phyloP scores from a whole-genome alignment of 1,140 invertebrate genomes.

The Aradophagus sp. region DNA sequence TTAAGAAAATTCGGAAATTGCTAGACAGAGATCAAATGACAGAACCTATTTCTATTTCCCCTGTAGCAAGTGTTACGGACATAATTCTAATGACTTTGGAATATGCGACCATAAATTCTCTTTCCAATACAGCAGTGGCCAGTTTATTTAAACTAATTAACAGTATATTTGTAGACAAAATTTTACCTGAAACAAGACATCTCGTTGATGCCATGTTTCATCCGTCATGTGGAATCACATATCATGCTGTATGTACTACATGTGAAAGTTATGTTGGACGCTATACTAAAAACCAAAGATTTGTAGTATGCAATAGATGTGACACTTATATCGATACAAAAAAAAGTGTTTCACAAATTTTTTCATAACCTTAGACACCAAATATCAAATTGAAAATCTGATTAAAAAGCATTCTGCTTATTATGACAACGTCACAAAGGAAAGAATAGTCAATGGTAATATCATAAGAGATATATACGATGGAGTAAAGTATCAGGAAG shows the following conservation, averaged over 20 bases:
- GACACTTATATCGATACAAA: neutral
- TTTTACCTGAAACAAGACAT: neutral
- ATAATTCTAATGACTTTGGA: too few species aligned
- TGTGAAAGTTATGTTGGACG: conserved; percentile 1
- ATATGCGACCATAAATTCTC: too few species aligned
- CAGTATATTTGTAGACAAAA: too few species aligned
- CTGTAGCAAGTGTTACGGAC: too few species aligned
- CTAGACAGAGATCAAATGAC: too few species aligned
- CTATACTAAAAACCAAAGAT: neutral
- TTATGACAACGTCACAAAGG: conserved; percentile 4
- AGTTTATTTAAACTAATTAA: too few species aligned
- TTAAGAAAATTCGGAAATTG: too few species aligned
- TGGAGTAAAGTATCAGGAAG: conserved; percentile 6
- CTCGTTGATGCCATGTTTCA: neutral
- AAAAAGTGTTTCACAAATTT: neutral
- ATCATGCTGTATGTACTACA: neutral
- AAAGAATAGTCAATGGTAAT: neutral
- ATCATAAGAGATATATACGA: conserved; percentile 9
- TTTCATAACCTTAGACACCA: conserved; percentile 1
- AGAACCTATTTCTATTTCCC: too few species aligned
- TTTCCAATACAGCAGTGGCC: too few species aligned
- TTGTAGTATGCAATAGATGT: neutral
- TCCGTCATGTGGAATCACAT: neutral
- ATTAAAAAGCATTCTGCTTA: neutral
- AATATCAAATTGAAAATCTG: neutral